Base-by-base conservation (phyloP, 2,888 invertebrate genomes). In the Piscicola geometra region DNA sequence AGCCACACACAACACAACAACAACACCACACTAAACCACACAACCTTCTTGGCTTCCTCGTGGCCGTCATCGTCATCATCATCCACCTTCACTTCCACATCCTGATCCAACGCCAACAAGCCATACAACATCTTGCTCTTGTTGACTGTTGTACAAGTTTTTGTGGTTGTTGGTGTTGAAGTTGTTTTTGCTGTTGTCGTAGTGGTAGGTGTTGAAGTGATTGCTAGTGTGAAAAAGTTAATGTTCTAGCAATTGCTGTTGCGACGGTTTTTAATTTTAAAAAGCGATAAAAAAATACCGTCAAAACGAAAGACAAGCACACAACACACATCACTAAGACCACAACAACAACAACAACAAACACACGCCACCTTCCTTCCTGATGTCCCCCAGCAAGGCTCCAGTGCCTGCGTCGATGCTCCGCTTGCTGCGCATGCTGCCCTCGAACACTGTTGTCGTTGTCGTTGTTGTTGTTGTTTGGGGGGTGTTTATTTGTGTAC, bases 51-150 rank as follows among this genome's bases (percentile, higher is more conserved):
- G 60, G 60, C 21, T 18, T 56, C 60, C 25, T 56, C 60, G 25
- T 9, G 60, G 5, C 12, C n/a, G n/a, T 56, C 60, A 25, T 56
- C 60, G n/a, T 56, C 60, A 56, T 56, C 25, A 56, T 21, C 60
- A 56, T 56, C 60, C 60, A 56, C 60, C 60, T 21, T 56, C 60
- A 56, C 60, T 25, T 56, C 60, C 60, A 56, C 60, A 21, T 56
- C 60, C 21, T 56, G 60, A 18, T 56, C 60, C 12, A 56, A n/a
- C 9, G 25, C 3, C 60, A 56, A 56, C 60, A 56, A 25, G 5
- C 60, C 60, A 56, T 56, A 56, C 60, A 56, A 25, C 60, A 56
- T 56, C 60, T 56, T 56, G 25, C 60, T 56, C 60, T 56, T 56
- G 60, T 56, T 56, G 15, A 56, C 60, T 56, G 25, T 25, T 5